phyloP scores from a whole-genome alignment of 2,113 vertebrate genomes.

The Planiliza haematocheilus region DNA sequence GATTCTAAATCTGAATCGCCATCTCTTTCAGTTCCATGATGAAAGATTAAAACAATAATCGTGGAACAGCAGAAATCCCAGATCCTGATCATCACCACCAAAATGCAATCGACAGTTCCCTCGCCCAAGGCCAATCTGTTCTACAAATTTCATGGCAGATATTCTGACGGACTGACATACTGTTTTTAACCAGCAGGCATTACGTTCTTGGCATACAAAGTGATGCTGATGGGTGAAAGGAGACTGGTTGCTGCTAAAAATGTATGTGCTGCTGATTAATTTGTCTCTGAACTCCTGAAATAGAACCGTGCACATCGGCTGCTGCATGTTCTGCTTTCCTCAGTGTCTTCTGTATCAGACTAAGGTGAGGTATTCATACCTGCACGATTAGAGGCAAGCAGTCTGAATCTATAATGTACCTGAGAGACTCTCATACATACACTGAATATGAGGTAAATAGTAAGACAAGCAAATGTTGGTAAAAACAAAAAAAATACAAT shows the following conservation, averaged over 20 bases:
- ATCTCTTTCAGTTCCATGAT: slow-evolving; percentile 27
- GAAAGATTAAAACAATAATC: slow-evolving; percentile 48
- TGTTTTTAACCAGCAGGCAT: slow-evolving; percentile 23
- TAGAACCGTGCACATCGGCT: not conserved
- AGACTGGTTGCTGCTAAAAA: slow-evolving; percentile 17
- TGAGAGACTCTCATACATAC: not conserved
- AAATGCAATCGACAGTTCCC: slow-evolving; percentile 46
- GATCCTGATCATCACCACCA: slow-evolving; percentile 34
- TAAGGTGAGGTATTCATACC: too few relatives aligned
- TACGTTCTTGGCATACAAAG: slow-evolving; percentile 33
- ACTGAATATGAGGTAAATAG: slow-evolving; percentile 2
- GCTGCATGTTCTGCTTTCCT: too few relatives aligned
- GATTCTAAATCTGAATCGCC: slow-evolving; percentile 25
- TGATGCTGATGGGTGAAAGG: slow-evolving; percentile 15
- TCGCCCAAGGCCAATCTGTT: slow-evolving; percentile 50
- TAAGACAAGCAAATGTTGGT: slow-evolving; percentile 4
- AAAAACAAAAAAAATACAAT: slow-evolving; percentile 16
- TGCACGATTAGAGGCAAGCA: too few relatives aligned
- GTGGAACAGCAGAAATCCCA: slow-evolving; percentile 33
- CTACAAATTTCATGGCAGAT: slow-evolving; percentile 28
- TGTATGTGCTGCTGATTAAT: too few relatives aligned
- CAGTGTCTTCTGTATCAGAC: too few relatives aligned
- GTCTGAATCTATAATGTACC: not conserved
- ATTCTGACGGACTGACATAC: slow-evolving; percentile 32
- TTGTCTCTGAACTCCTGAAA: slow-evolving; percentile 27